Conservation (phyloP, 2,113 vertebrate genomes). For the Otus sunia region DNA sequence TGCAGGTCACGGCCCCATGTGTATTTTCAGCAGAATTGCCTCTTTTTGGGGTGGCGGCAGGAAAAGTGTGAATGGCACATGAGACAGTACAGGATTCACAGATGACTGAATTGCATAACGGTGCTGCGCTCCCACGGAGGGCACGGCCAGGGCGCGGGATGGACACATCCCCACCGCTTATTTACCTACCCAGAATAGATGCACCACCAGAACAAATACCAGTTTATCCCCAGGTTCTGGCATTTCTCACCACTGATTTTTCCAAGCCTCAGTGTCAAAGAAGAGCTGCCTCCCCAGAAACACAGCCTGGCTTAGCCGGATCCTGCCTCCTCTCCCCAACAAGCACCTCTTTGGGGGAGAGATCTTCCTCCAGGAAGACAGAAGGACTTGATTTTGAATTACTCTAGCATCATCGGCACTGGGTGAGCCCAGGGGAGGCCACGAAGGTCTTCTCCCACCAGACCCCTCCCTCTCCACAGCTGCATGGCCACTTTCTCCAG, state of each 20-base stretch:
- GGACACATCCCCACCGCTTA: background rate
- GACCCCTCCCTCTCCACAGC: background rate
- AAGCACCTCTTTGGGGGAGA: background rate
- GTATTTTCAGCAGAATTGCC: background rate
- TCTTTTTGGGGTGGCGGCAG: background rate
- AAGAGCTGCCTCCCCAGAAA: background rate
- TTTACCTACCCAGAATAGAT: background rate
- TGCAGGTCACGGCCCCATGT: background rate
- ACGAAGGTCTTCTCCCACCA: background rate
- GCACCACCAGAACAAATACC: background rate
- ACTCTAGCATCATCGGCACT: accelerated
- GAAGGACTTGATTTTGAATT: background rate
- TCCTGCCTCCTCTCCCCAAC: background rate
- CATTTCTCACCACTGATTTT: background rate
- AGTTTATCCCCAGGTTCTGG: background rate
- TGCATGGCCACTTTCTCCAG: background rate
- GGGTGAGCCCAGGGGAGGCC: background rate
- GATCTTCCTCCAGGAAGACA: background rate
- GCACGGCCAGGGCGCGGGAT: background rate
- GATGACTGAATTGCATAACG: background rate
- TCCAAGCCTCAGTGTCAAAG: background rate
- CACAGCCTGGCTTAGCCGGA: background rate
- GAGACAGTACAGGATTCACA: constrained; percentile 5
- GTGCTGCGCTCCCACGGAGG: background rate
- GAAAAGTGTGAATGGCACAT: background rate